Evolutionary conservation across 2,888 invertebrate genomes (phyloP), one percentile per base, ranked within the genome.

Genomic region (Urechis unicinctus): DNA sequence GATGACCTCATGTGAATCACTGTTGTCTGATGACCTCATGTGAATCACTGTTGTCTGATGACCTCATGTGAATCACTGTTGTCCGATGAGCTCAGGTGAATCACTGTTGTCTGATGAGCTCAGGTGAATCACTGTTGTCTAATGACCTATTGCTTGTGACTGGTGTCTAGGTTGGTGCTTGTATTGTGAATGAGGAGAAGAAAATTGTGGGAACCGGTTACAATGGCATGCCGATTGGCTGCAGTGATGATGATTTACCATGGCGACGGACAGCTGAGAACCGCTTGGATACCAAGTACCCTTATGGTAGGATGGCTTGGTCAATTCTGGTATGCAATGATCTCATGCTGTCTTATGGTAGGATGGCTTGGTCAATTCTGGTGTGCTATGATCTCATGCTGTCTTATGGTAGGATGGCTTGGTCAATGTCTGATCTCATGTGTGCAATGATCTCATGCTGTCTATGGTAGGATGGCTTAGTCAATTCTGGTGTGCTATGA

Each of bases 151-250:
- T n/a, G n/a, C n/a, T n/a, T n/a, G n/a, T n/a, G n/a, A n/a, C n/a
- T n/a, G n/a, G n/a, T n/a, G n/a, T n/a, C n/a, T 57, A 80, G 79
- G 81, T 82, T 50, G 97, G 97, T 3, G 94, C 95, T 4, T 95
- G 95, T 72, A 88, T 97, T 68, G 92, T 95, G 0, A 90, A 92
- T 71, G 77, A 83, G 30, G 86, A 88, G 0, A 90, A 91, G 46
- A 87, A 86, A 77, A 89, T 98, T 68, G 88, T 98, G 47, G 91
- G 91, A 25, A 83, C 93, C 58, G 97, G 97, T 59, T 98, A 97
- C 73, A 98, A 98, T 83, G 96, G 97, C 1, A 91, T 97, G 88
- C 97, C 97, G 0, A 84, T 80, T 56, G 91, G 76, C 21, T 96
- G 95, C 71, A 81, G 80, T 69, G 96, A 97, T 78, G 88, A 93